Base-by-base conservation (phyloP, 2,888 invertebrate species). In the Dioctria linearis region DNA sequence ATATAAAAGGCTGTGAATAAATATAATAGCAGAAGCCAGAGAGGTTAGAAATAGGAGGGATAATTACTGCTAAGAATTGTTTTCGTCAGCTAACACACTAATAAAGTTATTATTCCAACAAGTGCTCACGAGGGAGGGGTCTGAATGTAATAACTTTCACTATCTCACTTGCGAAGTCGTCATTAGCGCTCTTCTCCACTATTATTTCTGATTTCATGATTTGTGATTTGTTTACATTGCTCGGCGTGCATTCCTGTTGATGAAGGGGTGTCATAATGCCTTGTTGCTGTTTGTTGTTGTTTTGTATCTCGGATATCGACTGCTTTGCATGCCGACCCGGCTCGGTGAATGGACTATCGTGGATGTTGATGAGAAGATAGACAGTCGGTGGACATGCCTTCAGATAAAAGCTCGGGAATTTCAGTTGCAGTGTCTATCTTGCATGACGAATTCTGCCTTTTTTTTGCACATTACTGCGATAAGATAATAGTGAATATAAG, bases 141-240 rank as follows among this genome's bases (percentile, higher is more conserved):
- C 61, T 59, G 43, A 59, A n/a, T n/a, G 8, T n/a, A 25, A 37
- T 37, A 42, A 61, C 43, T 75, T 75, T 75, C 46, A 25, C 61
- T 43, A n/a, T 6, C 75, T 46, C 73, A 43, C 75, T 43, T 25
- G 25, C 25, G 25, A 25, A 25, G 25, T 25, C 43, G 25, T 75
- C 25, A 75, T 75, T 75, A 46, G 42, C 75, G 59, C 61, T 9
- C 75, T n/a, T 71, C 46, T 25, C 75, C 39, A 51, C 61, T 43
- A 75, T 75, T 75, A 75, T 39, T 59, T 73, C 37, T 75, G 75
- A 75, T 75, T 75, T 75, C 59, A 61, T 43, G 75, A 75, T 75
- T 75, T 75, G 75, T 75, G 57, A 25, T 75, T 59, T 59, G 43
- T 75, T 61, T 71, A 3, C 51, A 54, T 51, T 71, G 51, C 46